Percentiles rank a stretch among this genome's conserved stretches.
phyloP scores from a whole-genome alignment of 1,140 invertebrate species.

The Drosophila nigrodunni region DNA sequence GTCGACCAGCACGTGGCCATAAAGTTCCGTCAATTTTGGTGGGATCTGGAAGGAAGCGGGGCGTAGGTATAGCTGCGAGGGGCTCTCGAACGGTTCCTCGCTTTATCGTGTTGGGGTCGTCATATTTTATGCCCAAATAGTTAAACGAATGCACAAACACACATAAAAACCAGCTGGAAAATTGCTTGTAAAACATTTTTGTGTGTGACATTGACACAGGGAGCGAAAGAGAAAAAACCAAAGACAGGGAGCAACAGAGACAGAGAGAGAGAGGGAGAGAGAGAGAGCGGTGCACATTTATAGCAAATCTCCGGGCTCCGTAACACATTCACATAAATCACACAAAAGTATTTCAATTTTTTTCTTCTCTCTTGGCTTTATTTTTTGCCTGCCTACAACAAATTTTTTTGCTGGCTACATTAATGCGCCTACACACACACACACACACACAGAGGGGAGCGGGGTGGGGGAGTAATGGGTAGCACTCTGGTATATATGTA shows the following conservation, averaged over 20 bases:
- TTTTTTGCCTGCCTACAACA: slow-evolving; percentile 42
- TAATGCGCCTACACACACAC: slow-evolving; percentile 75
- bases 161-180: slow-evolving; percentile 80
- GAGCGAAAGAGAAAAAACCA: neutral
- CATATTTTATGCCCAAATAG: slow-evolving; percentile 41
- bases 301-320: slow-evolving; percentile 73
- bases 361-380: slow-evolving; percentile 32
- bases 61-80: neutral
- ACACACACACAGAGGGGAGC: slow-evolving; percentile 20
- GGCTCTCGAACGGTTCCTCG: slow-evolving; percentile 9
- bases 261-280: slow-evolving; percentile 1
- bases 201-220: slow-evolving; percentile 63
- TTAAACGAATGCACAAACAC: slow-evolving; percentile 64
- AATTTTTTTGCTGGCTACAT: slow-evolving; percentile 58
- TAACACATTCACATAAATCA: slow-evolving; percentile 78
- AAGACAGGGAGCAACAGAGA: slow-evolving; percentile 17
- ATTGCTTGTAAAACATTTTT: slow-evolving; percentile 83
- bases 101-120: slow-evolving; percentile 28
- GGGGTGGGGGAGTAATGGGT: slow-evolving; percentile 14
- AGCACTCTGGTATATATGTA: slow-evolving; percentile 55
- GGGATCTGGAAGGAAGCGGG: neutral
- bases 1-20: slow-evolving; percentile 67
- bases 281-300: slow-evolving; percentile 52
- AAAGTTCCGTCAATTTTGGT: slow-evolving; percentile 62
- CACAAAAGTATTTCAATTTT: slow-evolving; percentile 80